phyloP scores from a whole-genome alignment of 2,888 invertebrate genomes.

The Gryllus longicercus region DNA sequence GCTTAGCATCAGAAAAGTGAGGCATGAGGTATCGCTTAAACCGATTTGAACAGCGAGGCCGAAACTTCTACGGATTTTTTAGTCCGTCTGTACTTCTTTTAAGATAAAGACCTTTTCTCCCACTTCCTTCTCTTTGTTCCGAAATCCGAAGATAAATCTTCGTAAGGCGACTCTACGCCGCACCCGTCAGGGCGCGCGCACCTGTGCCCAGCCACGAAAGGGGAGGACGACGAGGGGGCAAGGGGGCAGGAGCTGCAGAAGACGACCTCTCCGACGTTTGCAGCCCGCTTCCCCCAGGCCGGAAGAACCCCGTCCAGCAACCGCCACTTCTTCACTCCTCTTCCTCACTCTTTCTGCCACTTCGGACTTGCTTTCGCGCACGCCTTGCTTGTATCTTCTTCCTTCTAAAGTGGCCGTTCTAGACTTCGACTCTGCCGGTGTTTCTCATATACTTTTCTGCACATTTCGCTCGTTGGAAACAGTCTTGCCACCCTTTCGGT shows the following conservation, averaged over 20 bases:
- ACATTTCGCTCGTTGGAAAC: too few species aligned
- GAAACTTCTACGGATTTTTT: background rate
- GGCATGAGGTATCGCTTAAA: background rate
- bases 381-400: background rate
- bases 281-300: too few species aligned
- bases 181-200: background rate
- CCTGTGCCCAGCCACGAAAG: background rate
- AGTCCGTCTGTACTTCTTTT: constrained; percentile 2
- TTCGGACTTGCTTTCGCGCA: background rate
- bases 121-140: constrained; percentile 17
- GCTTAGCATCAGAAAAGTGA: background rate
- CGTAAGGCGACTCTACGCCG: background rate
- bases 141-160: constrained; percentile 11
- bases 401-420: background rate
- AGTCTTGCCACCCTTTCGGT: too few species aligned
- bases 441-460: too few species aligned
- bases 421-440: too few species aligned
- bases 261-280: too few species aligned
- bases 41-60: background rate
- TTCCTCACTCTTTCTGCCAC: background rate
- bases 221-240: background rate
- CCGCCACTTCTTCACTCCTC: background rate
- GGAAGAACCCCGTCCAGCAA: background rate
- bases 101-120: constrained; percentile 17
- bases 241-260: background rate